Base-by-base conservation (phyloP, 2,888 invertebrate genomes). In the Plagiodera versicolora region DNA sequence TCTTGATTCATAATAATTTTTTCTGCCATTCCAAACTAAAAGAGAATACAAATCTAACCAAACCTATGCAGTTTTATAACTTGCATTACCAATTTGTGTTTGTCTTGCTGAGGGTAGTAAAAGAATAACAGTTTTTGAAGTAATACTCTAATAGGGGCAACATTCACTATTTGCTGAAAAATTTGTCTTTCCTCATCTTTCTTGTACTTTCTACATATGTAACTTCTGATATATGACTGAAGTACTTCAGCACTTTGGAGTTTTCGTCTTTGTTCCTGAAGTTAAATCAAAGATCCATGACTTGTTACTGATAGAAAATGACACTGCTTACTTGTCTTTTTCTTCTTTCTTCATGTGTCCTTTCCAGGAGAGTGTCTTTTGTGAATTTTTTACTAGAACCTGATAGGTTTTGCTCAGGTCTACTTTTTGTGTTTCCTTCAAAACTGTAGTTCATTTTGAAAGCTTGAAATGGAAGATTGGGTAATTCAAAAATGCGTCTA, bases 371-470 rank as follows among this genome's bases (percentile, higher is more conserved):
- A 55, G 86, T 84, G 73, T 92, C 90, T 70, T 86, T 82, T 49
- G 85, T 89, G 65, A 89, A 86, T 67, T 87, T 85, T 58, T 84
- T 85, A 75, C 92, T 92, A n/a, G 90, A 90, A 61, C 96, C 96
- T 62, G 94, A 89, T 69, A 96, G 83, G 80, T 92, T 95, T 81
- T 96, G 96, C 74, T 90, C 87, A 8, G 96, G 97, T 79, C 87
- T 89, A 52, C 91, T 86, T 74, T 92, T 87, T 78, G 90, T 93
- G 78, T 95, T 91, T 58, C 97, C 97, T 79, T 97, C 95, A 78
- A 97, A 97, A 74, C 91, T 86, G 72, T 85, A 88, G 81, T 76
- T 75, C 74, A 81, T 72, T 70, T 79, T 81, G 65, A 77, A 80
- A 6, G 78, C 76, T 75, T n/a, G n/a, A n/a, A n/a, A n/a, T n/a